Percentiles rank a stretch among this genome's conserved stretches.
These are phyloP conservation scores for Clytia hemisphaerica DNA, from an alignment of 30 jellyfish, hydroid and myxozoan genomes.

Conservation along the genomic window DNA sequence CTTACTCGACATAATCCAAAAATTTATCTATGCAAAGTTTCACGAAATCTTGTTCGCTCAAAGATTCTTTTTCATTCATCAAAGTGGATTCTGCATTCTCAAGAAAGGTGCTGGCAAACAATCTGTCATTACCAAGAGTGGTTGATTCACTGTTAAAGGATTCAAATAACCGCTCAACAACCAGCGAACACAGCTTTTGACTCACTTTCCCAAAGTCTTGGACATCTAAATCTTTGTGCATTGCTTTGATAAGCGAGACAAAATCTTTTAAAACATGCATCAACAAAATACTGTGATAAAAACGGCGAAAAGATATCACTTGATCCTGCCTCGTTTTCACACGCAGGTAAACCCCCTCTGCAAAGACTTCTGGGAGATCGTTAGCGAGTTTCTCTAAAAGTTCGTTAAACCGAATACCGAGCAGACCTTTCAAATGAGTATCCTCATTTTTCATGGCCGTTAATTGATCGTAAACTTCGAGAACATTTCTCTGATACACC, in stretches of 20 bases:
- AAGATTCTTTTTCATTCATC: no score
- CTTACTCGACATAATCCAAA: no score
- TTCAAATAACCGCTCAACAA: no score
- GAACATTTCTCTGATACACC: constrained; percentile 33
- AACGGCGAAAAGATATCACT: not conserved
- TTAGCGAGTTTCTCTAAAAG: not conserved
- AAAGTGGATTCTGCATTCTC: no score
- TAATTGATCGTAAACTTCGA: constrained; percentile 52
- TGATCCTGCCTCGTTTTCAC: not conserved
- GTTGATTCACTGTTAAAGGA: no score
- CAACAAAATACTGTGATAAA: not conserved
- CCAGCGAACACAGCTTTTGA: not conserved
- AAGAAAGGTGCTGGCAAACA: no score
- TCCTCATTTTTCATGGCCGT: constrained; percentile 46
- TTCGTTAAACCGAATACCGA: not conserved
- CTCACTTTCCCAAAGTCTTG: not conserved
- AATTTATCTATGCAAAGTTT: no score
- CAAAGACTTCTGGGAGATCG: not conserved
- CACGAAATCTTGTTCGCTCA: no score
- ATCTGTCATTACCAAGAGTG: no score
- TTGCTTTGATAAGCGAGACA: not conserved
- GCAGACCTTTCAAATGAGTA: constrained; percentile 50
- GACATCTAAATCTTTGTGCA: not conserved
- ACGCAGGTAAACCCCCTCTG: not conserved
- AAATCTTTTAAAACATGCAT: constrained; percentile 1